Base-by-base conservation (phyloP, 2,113 vertebrate genomes). In the Lasiurus borealis region DNA sequence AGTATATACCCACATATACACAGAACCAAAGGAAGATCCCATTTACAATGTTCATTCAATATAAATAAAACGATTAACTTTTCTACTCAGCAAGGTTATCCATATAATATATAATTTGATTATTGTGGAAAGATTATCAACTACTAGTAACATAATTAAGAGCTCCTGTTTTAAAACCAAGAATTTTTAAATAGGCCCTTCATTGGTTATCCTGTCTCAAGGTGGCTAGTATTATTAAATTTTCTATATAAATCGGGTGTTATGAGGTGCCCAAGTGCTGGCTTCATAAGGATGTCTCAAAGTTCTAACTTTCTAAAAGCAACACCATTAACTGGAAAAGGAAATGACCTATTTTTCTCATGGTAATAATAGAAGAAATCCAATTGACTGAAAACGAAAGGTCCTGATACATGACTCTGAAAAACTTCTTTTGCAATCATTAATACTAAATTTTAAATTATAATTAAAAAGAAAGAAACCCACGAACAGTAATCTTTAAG, bases 271-370 rank as follows among this genome's bases (percentile, higher is more conserved):
- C 75, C 25, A 78, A 84, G 48, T 64, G 1, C 75, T 54, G 19
- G n/a, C 18, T 84, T 84, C 31, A 83, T 44, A 90, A 78, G 36
- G 31, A 54, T 69, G 27, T 27, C 36, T 95, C 59, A 80, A 92
- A 88, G n/a, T 78, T 77, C 31, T 93, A 46, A 82, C 48, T 95
- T 93, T 90, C 40, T 85, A 84, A 86, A 94, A 92, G 64, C 4
- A 89, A 77, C 11, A 92, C 19, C 31, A 48, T 95, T 66, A 87
- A 88, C 12, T 48, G 8, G 36, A 93, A 93, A 82, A 91, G 46
- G 14, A 93, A 96, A 89, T 44, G 7, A 52, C 16, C 15, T 50
- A 75, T 83, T 62, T 82, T 62, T 91, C 36, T 96, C 6, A 85
- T 6, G 6, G 64, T 62, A 96, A 19, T 84, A 87, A 54, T 4